Conservation (phyloP, 1,140 invertebrate genomes). For the Littorina saxatilis region DNA sequence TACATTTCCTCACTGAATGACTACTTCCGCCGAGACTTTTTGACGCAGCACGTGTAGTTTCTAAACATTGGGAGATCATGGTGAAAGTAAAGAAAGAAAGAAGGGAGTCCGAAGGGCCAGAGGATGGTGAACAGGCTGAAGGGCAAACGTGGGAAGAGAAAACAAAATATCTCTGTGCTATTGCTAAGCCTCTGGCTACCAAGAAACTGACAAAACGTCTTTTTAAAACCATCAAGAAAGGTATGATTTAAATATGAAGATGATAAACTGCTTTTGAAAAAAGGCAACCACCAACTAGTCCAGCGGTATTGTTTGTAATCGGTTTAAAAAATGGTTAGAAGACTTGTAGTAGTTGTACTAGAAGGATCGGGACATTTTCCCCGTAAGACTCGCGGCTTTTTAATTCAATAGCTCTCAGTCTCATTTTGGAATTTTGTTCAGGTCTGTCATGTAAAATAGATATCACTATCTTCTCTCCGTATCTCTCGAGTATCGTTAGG, state of each 20-base stretch:
- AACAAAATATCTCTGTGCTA: constrained; percentile 81
- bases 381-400: too few relatives aligned
- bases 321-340: background rate
- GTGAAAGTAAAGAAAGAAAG: constrained; percentile 68
- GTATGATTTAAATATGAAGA: too few relatives aligned
- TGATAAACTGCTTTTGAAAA: too few relatives aligned
- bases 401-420: too few relatives aligned
- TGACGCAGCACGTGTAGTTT: background rate
- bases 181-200: constrained; percentile 92
- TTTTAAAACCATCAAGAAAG: constrained; percentile 95
- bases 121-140: constrained; percentile 46
- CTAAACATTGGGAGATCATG: constrained; percentile 41
- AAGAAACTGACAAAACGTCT: constrained; percentile 95
- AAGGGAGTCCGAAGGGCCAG: constrained; percentile 59
- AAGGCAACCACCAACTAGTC: too few relatives aligned
- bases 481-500: too few relatives aligned
- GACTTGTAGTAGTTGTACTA: background rate
- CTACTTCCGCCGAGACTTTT: background rate
- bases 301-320: background rate
- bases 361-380: background rate
- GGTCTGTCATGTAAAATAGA: too few relatives aligned
- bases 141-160: constrained; percentile 70
- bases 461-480: too few relatives aligned
- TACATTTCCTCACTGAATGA: too few relatives aligned
- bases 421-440: too few relatives aligned